Conservation (phyloP, 2,113 vertebrate species). For the Promerops cafer region DNA sequence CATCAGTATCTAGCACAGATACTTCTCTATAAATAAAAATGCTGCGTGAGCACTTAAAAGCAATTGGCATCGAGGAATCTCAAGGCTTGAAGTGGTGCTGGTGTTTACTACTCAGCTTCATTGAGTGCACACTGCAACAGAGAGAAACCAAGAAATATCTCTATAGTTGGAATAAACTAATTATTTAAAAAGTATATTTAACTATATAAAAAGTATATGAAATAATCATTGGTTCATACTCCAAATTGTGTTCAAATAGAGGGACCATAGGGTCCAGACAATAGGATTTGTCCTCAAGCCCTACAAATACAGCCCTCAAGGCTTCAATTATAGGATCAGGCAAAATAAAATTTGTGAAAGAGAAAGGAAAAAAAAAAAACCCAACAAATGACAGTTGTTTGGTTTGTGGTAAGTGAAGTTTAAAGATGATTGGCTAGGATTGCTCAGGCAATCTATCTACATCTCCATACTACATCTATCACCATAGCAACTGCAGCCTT, state of each 20-base stretch:
- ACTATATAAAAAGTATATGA: background rate
- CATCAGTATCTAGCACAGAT: background rate
- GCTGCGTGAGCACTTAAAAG: background rate
- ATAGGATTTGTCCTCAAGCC: background rate
- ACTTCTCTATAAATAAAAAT: background rate
- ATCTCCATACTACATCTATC: background rate
- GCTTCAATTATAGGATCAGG: background rate
- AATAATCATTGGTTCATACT: background rate
- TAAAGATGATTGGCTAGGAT: background rate
- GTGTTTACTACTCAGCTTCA: background rate
- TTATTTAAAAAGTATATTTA: background rate
- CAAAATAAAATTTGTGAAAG: background rate
- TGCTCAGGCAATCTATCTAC: background rate
- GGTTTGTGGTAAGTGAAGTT: background rate
- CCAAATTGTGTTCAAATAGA: background rate
- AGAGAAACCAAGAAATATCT: background rate
- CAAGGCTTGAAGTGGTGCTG: background rate
- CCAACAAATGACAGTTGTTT: background rate
- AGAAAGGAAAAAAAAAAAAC: background rate
- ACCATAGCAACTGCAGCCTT: conserved; percentile 50
- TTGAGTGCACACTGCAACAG: fast-evolving
- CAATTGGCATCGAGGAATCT: background rate
- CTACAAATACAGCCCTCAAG: background rate
- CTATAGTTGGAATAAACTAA: background rate
- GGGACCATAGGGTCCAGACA: background rate